Percentiles rank a stretch among this genome's conserved stretches.
Evolutionary conservation across 35 echinoderm and acorn worm species (phyloP).

Genomic region (Diadema setosum): DNA sequence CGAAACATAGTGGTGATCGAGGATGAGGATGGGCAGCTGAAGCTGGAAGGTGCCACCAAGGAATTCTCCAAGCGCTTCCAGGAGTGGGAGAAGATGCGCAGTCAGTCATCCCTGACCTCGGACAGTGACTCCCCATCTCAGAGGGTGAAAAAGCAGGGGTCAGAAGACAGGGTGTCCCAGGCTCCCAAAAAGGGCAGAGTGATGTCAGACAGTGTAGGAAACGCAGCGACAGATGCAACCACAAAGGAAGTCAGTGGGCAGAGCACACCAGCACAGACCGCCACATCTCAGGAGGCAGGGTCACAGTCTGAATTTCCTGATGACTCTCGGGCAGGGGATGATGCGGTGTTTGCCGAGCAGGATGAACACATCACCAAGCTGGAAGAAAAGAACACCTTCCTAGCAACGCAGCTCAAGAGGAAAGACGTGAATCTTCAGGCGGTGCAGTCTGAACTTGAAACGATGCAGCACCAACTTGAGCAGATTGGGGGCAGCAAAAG

Average conservation of each 20-base stretch:
- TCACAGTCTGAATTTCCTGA: slow-evolving; percentile 65
- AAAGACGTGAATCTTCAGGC: slow-evolving; percentile 84
- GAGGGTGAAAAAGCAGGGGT: not conserved
- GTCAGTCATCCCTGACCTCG: slow-evolving; percentile 2
- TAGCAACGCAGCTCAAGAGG: slow-evolving; percentile 77
- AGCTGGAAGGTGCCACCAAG: slow-evolving; percentile 75
- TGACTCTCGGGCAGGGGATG: not conserved
- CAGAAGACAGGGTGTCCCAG: not conserved
- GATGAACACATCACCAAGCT: slow-evolving; percentile 52
- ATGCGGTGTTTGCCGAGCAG: not conserved
- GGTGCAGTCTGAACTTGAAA: slow-evolving; percentile 54
- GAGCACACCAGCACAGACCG: not conserved
- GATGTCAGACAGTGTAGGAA: not conserved
- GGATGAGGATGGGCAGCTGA: slow-evolving; percentile 63
- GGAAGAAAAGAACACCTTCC: slow-evolving; percentile 70
- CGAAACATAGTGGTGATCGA: slow-evolving; percentile 62
- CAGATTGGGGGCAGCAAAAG: slow-evolving; percentile 71
- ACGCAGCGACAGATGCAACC: not conserved
- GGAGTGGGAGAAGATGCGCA: slow-evolving; percentile 85
- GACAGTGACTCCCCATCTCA: not conserved
- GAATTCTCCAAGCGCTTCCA: slow-evolving; percentile 78
- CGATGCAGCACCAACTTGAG: slow-evolving; percentile 75
- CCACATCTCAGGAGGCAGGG: slow-evolving; percentile 21
- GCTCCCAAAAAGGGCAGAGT: not conserved
- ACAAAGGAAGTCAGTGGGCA: not conserved